Percentiles rank a stretch among this genome's conserved stretches.
phyloP scores from a whole-genome alignment of 2,113 vertebrate genomes.

The Chionis minor region DNA sequence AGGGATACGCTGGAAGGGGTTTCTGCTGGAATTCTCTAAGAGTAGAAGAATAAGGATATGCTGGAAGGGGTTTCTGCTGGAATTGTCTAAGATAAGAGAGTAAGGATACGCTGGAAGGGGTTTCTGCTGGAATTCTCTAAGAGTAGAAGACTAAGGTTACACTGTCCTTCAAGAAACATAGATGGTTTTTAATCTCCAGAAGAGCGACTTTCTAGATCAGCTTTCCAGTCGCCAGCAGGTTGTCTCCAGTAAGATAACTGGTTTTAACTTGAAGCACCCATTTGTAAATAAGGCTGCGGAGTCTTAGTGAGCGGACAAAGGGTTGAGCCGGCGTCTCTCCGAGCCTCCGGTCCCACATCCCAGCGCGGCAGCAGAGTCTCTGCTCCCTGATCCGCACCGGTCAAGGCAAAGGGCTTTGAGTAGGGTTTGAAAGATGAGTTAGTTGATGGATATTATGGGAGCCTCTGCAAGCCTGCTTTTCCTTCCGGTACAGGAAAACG shows the following conservation, averaged over 20 bases:
- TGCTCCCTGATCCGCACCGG: not conserved
- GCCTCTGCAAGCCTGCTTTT: not conserved
- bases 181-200: not conserved
- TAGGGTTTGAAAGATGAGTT: not conserved
- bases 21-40: not conserved
- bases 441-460: not conserved
- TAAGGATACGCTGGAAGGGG: not conserved
- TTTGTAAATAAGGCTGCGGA: not conserved
- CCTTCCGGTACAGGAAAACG: not conserved
- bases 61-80: not conserved
- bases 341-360: not conserved
- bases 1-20: not conserved
- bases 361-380: accelerated
- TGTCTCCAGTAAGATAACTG: not conserved
- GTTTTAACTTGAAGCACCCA: accelerated
- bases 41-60: not conserved
- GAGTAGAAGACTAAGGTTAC: not conserved
- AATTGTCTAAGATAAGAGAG: not conserved
- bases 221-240: not conserved
- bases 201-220: too few species aligned
- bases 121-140: not conserved
- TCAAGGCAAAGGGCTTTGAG: not conserved
- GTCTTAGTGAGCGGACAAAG: accelerated
- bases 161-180: not conserved
- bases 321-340: not conserved